Evolutionary conservation across 2,888 invertebrate genomes (phyloP).

Genomic region (Yponomeuta evonymella): DNA sequence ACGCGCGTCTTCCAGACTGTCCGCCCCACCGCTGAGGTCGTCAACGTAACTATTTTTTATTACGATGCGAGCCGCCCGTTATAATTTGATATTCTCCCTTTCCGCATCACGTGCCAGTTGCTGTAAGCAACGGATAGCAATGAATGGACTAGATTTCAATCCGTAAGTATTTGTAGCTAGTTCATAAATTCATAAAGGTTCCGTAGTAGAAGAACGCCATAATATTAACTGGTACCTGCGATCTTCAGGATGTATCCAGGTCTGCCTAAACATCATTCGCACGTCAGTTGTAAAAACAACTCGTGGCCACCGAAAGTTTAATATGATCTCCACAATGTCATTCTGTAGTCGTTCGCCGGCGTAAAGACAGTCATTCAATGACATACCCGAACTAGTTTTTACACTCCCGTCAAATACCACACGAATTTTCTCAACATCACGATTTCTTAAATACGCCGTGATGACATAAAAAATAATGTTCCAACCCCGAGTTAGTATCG

Average conservation of each 20-base stretch:
- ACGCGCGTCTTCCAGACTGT: too few relatives aligned
- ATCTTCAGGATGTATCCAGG: constrained; percentile 6
- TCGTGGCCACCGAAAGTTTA: neutral
- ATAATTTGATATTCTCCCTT: too few relatives aligned
- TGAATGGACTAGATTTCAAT: constrained; percentile 4
- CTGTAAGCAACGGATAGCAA: constrained; percentile 1
- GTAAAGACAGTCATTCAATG: constrained; percentile 6
- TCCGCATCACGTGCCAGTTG: constrained; percentile 4
- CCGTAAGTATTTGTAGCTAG: constrained; percentile 15
- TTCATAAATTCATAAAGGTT: neutral
- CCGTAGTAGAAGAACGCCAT: constrained; percentile 8
- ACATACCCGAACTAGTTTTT: constrained; percentile 3
- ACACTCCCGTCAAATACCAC: constrained; percentile 1
- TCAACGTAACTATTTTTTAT: too few relatives aligned
- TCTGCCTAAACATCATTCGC: constrained; percentile 11
- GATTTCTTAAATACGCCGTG: constrained; percentile 2
- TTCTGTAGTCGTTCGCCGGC: neutral
- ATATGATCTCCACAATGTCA: constrained; percentile 5
- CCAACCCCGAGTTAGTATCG: neutral
- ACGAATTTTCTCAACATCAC: neutral
- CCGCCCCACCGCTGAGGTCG: too few relatives aligned
- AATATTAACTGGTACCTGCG: constrained; percentile 6
- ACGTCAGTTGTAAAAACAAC: constrained; percentile 10
- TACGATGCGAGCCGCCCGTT: too few relatives aligned
- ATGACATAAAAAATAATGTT: constrained; percentile 10